Evolutionary conservation across 2,113 vertebrate genomes (phyloP).

Genomic region (Otolemur garnettii): DNA sequence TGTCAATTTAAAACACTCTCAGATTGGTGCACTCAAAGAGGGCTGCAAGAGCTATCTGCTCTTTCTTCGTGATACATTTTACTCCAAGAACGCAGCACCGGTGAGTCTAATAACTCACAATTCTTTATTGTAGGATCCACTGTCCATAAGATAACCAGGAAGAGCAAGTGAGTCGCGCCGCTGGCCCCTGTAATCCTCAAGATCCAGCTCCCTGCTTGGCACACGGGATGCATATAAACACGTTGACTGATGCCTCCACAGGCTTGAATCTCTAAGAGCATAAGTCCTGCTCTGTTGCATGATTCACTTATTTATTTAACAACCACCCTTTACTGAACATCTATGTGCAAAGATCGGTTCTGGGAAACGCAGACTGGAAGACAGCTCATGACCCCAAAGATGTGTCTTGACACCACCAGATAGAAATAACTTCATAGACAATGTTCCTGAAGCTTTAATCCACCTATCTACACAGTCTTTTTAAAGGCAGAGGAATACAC

Average conservation of each 20-base stretch:
- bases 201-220: not conserved
- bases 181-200: not conserved
- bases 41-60: not conserved
- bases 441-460: not conserved
- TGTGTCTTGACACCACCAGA: not conserved
- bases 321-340: not conserved
- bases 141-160: not conserved
- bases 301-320: slow-evolving; percentile 14
- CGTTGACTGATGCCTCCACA: not conserved
- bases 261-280: not conserved
- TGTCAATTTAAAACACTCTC: not conserved
- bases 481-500: not conserved
- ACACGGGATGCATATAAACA: not conserved
- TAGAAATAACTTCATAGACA: not conserved
- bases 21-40: not conserved
- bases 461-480: not conserved
- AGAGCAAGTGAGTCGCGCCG: not conserved
- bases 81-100: not conserved
- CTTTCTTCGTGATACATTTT: not conserved
- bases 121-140: not conserved
- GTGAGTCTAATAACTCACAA: not conserved
- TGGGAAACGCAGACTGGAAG: not conserved
- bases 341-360: not conserved
- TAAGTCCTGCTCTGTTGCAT: not conserved
- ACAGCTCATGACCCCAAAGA: not conserved